Evolutionary conservation across 2,888 invertebrate species (phyloP).

Genomic region (Cosmia pyralina): DNA sequence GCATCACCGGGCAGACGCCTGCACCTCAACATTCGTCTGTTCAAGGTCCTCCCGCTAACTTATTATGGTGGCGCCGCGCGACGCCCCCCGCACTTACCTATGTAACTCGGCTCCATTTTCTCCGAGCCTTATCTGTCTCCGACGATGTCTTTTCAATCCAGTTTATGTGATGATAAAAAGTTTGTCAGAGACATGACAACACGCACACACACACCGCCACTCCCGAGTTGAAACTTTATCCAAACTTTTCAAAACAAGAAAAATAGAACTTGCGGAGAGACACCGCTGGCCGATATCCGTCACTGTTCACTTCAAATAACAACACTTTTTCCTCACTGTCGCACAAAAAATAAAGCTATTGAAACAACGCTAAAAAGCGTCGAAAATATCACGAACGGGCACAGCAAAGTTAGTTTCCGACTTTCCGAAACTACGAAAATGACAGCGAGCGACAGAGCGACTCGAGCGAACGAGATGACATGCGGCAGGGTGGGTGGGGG

Average conservation of each 20-base stretch:
- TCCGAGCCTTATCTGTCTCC: conserved; percentile 61
- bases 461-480: conserved; percentile 53
- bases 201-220: conserved; percentile 78
- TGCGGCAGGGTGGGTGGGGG: conserved; percentile 31
- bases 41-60: conserved; percentile 72
- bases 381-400: conserved; percentile 72
- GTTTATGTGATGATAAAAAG: conserved; percentile 78
- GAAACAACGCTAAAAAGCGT: conserved; percentile 66
- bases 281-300: conserved; percentile 30
- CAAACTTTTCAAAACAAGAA: conserved; percentile 77
- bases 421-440: conserved; percentile 69
- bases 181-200: conserved; percentile 85
- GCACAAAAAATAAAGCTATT: conserved; percentile 59
- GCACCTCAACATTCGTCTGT: conserved; percentile 61
- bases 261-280: conserved; percentile 37
- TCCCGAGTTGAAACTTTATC: conserved; percentile 77
- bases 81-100: conserved; percentile 78
- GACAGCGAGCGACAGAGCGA: conserved; percentile 58
- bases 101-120: conserved; percentile 83
- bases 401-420: conserved; percentile 66
- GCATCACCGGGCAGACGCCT: conserved; percentile 62
- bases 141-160: conserved; percentile 72
- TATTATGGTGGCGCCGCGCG: conserved; percentile 42
- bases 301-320: conserved; percentile 47
- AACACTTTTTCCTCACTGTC: conserved; percentile 65